phyloP scores from a whole-genome alignment of 2,113 vertebrate species.

The Salvelinus alpinus region DNA sequence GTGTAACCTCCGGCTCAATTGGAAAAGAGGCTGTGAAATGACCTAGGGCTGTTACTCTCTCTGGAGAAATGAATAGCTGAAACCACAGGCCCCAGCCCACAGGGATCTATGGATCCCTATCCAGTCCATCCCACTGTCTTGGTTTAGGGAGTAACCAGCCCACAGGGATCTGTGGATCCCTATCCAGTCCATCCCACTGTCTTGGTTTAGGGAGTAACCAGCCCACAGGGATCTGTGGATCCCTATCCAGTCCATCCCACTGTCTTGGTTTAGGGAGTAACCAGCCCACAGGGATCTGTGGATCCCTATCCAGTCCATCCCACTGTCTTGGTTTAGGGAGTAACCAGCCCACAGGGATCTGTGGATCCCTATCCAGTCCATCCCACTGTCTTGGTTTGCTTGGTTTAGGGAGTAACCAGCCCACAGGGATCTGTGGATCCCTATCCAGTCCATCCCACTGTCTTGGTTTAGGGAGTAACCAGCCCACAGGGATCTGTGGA shows the following conservation, averaged over 20 bases:
- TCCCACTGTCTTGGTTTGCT: constrained; percentile 19
- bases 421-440: not conserved
- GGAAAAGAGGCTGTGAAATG: not conserved
- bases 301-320: constrained; percentile 5
- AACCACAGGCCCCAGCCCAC: not conserved
- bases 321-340: constrained; percentile 19
- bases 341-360: not conserved
- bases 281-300: constrained; percentile 1
- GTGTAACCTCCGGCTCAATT: not conserved
- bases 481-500: not conserved
- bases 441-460: constrained; percentile 9
- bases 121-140: constrained; percentile 13
- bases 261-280: constrained; percentile 19
- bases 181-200: constrained; percentile 10
- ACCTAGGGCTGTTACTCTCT: not conserved
- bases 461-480: constrained; percentile 17
- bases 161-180: not conserved
- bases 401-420: constrained; percentile 15
- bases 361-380: not conserved
- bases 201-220: constrained; percentile 15
- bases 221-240: not conserved
- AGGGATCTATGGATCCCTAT: not conserved
- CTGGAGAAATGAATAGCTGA: not conserved
- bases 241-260: constrained; percentile 8
- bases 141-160: constrained; percentile 14